Base-by-base conservation (phyloP, 2,113 vertebrate genomes). In the Pachypanchax playfairii region DNA sequence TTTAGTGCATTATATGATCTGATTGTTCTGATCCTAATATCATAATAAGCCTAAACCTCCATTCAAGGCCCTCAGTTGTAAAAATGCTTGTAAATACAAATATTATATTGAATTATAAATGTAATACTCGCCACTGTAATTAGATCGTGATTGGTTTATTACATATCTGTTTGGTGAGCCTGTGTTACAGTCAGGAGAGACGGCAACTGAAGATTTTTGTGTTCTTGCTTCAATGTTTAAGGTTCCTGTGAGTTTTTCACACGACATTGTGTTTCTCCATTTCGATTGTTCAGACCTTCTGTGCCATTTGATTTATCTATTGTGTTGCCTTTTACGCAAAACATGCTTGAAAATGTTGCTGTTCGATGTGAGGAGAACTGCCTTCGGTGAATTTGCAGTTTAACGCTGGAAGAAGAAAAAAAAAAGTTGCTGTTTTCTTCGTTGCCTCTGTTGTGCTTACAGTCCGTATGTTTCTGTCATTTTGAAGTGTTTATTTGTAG, bases 1-100 rank as follows among this genome's bases (percentile, higher is more conserved):
- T 80, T 78, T 80, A 85, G 80, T 87, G 88, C 87, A 83, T 86
- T 87, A 84, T 67, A 63, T 62, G 56, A 81, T 81, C 80, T 83
- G 85, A 88, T 90, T 88, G 87, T 90, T 86, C 80, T 77, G 79
- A 77, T 87, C 70, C 68, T 70, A 24, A 70, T 71, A 49, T 55
- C 75, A 57, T 79, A 65, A 62, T 66, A 76, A 73, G 79, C 79
- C 66, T 73, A 72, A 84, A 70, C 73, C 69, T 69, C 80, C 35
- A 25, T 79, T 77, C 75, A 63, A 72, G 56, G 44, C 79, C 75
- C 80, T 66, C 58, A 64, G 65, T 79, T 76, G 87, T 91, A 85
- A 67, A 91, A 83, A 91, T 75, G 81, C 74, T 75, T 91, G 87
- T 89, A 91, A 87, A 88, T 89, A 91, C 76, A 88, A 89, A 90